These are phyloP conservation scores for Cheilosia impressa DNA, from an alignment of 2,888 invertebrate species.

Conservation along the genomic window DNA sequence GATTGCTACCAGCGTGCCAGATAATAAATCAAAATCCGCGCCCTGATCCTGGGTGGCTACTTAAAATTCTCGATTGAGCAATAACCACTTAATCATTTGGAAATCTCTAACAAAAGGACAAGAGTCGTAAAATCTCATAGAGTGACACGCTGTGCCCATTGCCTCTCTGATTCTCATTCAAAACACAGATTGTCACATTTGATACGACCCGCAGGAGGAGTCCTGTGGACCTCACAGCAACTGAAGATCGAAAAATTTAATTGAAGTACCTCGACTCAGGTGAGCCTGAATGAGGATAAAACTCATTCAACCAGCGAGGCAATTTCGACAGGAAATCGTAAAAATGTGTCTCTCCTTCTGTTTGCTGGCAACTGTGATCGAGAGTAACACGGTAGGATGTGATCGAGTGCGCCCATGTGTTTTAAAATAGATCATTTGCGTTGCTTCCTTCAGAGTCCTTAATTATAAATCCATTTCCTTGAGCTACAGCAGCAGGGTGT, in stretches of 20 bases:
- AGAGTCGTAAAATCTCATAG: conserved; percentile 18
- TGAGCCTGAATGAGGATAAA: background rate
- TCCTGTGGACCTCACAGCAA: conserved; percentile 45
- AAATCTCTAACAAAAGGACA: conserved; percentile 27
- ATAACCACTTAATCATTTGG: conserved; percentile 35
- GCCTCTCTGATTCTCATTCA: background rate
- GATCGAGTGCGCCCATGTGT: background rate
- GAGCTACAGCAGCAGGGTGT: conserved; percentile 4
- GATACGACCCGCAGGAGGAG: conserved; percentile 22
- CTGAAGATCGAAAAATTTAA: conserved; percentile 26
- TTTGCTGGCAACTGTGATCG: conserved; percentile 4
- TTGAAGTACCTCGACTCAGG: conserved; percentile 1
- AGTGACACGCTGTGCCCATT: background rate
- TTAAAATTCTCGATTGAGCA: conserved; percentile 33
- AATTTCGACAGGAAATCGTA: conserved; percentile 25
- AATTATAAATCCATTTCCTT: conserved; percentile 47
- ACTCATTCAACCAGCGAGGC: background rate
- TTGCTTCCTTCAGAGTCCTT: background rate
- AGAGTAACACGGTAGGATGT: conserved; percentile 24
- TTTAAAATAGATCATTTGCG: conserved; percentile 30
- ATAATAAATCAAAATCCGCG: background rate
- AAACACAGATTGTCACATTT: conserved; percentile 12
- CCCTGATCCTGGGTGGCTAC: conserved; percentile 30
- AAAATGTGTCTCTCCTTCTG: background rate
- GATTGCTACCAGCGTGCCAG: too few species aligned